phyloP scores from a whole-genome alignment of 30 jellyfish, hydroid and myxozoan species.

The Mastigias papua region DNA sequence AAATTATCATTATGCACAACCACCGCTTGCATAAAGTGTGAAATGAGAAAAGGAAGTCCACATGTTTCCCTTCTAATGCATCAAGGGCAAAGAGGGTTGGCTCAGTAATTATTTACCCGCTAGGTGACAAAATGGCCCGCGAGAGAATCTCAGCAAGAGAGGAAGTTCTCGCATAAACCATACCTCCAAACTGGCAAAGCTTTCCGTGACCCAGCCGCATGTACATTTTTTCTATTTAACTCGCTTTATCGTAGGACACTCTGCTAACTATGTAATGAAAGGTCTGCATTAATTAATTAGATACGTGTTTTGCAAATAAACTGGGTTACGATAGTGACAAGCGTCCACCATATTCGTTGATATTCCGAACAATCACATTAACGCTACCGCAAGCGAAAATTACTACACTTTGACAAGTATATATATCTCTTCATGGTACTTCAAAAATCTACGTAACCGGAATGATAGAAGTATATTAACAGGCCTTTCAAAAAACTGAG shows the following conservation, averaged over 20 bases:
- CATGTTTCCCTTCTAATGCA: not conserved
- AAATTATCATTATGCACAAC: not conserved
- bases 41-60: not conserved
- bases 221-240: not conserved
- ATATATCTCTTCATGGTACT: too few species aligned
- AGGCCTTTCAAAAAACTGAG: too few species aligned
- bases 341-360: too few species aligned
- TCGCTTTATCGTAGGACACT: not conserved
- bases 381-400: too few species aligned
- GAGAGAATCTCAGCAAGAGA: constrained; percentile 40
- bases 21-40: constrained; percentile 13
- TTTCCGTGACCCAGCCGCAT: not conserved
- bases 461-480: too few species aligned
- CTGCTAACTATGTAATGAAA: not conserved
- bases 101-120: constrained; percentile 20
- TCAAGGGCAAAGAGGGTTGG: not conserved
- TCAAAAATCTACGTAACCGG: too few species aligned
- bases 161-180: constrained; percentile 37
- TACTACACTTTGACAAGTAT: too few species aligned
- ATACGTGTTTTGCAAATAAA: not conserved
- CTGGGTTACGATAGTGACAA: not conserved
- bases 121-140: constrained; percentile 26
- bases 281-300: too few species aligned
- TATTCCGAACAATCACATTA: too few species aligned
- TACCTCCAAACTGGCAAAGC: not conserved